Evolutionary conservation across 2,888 invertebrate genomes (phyloP), one percentile per base, ranked within the genome.

Genomic region (Platynereis dumerilii): DNA sequence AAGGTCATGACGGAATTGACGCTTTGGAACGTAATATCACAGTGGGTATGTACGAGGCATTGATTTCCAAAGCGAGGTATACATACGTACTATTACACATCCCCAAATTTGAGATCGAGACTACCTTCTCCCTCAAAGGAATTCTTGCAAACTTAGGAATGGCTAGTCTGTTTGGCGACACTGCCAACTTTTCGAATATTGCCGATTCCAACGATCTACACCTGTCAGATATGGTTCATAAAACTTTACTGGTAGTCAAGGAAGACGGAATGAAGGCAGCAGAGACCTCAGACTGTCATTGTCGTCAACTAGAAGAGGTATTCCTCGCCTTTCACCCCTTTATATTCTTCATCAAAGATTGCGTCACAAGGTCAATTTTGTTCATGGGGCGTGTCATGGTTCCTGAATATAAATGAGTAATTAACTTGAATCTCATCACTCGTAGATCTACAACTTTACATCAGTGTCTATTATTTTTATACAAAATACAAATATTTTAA

Each of bases 221-320:
- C 62, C 71, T 81, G 2, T 76, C 76, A 3, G 67, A 75, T 39
- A 76, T 80, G 2, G 61, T 77, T 5, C 82, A 82, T 66, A 78
- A 81, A 68, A 80, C 81, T 5, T 79, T 34, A 7, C 7, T 83
- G 26, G 78, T 82, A 55, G 80, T 82, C 0, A 79, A 78, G 58
- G 81, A 83, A 64, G 78, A 81, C 59, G 83, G 81, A 0, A 75
- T 78, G 1, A 81, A 80, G 58, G 81, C 83, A 2, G 80, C 82
- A 12, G 80, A 80, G 3, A 78, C 81, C 62, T 12, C 20, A 29
- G 5, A 29, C 22, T 17, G 57, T 57, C 20, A 5, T 7, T 2
- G 10, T 69, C 20, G 59, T 69, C 27, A 60, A 45, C 26, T 48
- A 58, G 64, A 17, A 28, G n/a, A 27, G 29, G 65, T 63, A 10